Conservation (phyloP, 2,797 vertebrate species). For the Sebastes aleutianus region DNA sequence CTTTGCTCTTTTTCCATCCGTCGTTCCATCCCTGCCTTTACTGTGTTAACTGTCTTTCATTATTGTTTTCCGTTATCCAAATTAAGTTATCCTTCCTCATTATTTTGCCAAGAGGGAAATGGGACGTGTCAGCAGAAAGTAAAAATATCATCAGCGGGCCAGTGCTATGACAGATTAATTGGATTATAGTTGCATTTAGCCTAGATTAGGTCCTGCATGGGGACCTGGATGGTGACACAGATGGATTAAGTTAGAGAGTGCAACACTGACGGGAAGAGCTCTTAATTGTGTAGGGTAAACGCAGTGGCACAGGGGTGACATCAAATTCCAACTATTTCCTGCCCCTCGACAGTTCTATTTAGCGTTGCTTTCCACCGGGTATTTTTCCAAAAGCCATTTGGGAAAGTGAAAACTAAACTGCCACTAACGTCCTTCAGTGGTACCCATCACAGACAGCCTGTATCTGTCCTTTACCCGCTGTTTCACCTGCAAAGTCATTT, state of each 20-base stretch:
- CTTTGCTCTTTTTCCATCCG: background rate
- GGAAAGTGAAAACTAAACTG: background rate
- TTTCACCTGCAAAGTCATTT: background rate
- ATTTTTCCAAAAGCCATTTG: slow-evolving; percentile 15
- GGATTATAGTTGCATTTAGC: slow-evolving; percentile 74
- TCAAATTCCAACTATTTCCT: slow-evolving; percentile 37
- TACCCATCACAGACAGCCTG: background rate
- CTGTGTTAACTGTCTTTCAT: slow-evolving; percentile 67
- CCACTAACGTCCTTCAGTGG: background rate
- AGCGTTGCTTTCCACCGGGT: slow-evolving; percentile 16
- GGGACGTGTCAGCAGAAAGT: slow-evolving; percentile 70
- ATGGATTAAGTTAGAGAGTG: slow-evolving; percentile 72
- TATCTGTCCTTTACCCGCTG: background rate
- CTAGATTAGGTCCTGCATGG: slow-evolving; percentile 67
- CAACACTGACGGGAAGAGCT: slow-evolving; percentile 53
- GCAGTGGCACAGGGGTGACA: slow-evolving; percentile 43
- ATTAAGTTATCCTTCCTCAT: slow-evolving; percentile 69
- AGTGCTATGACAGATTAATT: slow-evolving; percentile 77
- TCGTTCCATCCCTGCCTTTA: background rate
- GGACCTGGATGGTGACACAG: slow-evolving; percentile 70
- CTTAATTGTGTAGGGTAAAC: slow-evolving; percentile 59
- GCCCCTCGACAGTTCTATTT: slow-evolving; percentile 27
- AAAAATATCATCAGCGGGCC: slow-evolving; percentile 64
- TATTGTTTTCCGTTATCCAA: slow-evolving; percentile 57
- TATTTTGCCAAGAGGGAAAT: slow-evolving; percentile 70